phyloP scores from a whole-genome alignment of 2,888 invertebrate species.

The Punctoribates punctum region DNA sequence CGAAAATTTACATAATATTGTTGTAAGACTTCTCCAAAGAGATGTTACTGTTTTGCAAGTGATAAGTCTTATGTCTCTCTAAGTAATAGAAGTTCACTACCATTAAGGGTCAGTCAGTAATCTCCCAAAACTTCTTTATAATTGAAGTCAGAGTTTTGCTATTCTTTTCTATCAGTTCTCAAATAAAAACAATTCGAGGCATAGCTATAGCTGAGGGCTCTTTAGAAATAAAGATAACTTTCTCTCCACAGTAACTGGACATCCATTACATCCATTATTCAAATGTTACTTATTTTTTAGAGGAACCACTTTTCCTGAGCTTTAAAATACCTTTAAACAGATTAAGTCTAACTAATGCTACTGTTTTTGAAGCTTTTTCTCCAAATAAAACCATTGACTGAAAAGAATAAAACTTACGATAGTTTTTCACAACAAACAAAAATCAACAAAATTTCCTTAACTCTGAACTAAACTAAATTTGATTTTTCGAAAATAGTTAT shows the following conservation, averaged over 20 bases:
- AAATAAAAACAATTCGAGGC: not conserved
- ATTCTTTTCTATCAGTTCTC: not conserved
- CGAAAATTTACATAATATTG: conserved; percentile 22
- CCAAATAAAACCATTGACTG: no score
- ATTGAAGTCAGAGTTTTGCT: not conserved
- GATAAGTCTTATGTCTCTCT: not conserved
- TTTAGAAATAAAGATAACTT: conserved; percentile 15
- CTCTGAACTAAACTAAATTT: no score
- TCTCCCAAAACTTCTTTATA: not conserved
- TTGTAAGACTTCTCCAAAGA: not conserved
- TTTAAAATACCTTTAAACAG: no score
- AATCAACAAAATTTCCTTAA: no score
- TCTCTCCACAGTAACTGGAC: conserved; percentile 31
- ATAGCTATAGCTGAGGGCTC: not conserved
- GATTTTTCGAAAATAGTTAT: no score
- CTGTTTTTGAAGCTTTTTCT: no score
- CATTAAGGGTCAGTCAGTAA: not conserved
- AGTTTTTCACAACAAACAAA: no score
- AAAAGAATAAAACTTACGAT: no score
- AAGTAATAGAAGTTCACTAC: not conserved
- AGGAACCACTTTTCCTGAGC: no score
- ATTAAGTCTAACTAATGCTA: no score
- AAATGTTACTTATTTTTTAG: not conserved
- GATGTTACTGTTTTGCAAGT: conserved; percentile 26
- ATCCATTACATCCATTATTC: not conserved